Percentiles rank a stretch among this genome's conserved stretches.
phyloP scores from a whole-genome alignment of 2,113 vertebrate species.

The Eulacestoma nigropectus region DNA sequence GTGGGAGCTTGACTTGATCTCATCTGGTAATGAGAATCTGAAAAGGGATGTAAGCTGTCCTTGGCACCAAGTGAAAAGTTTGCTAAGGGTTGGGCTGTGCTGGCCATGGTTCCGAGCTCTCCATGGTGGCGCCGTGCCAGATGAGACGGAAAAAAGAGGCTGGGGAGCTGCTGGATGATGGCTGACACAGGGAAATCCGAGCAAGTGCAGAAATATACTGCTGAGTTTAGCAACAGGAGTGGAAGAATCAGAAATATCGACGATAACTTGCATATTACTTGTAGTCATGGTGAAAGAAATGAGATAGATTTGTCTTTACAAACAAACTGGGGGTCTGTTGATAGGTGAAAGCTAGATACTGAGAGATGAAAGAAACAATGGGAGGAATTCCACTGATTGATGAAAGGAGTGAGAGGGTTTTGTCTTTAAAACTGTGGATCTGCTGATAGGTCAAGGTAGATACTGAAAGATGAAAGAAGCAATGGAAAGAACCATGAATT shows the following conservation, averaged over 20 bases:
- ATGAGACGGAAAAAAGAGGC: not conserved
- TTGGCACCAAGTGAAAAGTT: not conserved
- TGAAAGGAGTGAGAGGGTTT: too few species aligned
- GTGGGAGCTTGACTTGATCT: not conserved
- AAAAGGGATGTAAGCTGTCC: not conserved
- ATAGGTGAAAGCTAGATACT: not conserved
- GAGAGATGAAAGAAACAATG: too few species aligned
- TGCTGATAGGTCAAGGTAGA: too few species aligned
- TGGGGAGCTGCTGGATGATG: not conserved
- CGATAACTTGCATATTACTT: not conserved
- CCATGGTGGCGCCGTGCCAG: fast-evolving
- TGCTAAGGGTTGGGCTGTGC: fast-evolving
- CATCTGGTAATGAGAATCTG: not conserved
- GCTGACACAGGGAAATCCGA: not conserved
- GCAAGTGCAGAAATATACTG: not conserved
- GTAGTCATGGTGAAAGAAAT: not conserved
- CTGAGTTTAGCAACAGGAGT: not conserved
- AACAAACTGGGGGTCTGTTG: not conserved
- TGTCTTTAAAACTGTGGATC: too few species aligned
- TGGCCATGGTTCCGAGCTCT: not conserved
- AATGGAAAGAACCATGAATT: not conserved
- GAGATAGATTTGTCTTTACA: not conserved
- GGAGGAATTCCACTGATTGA: too few species aligned
- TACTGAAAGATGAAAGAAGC: not conserved
- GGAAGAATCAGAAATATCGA: fast-evolving